Evolutionary conservation across 1,140 invertebrate species (phyloP).

Genomic region (Meloidogyne hapla): DNA sequence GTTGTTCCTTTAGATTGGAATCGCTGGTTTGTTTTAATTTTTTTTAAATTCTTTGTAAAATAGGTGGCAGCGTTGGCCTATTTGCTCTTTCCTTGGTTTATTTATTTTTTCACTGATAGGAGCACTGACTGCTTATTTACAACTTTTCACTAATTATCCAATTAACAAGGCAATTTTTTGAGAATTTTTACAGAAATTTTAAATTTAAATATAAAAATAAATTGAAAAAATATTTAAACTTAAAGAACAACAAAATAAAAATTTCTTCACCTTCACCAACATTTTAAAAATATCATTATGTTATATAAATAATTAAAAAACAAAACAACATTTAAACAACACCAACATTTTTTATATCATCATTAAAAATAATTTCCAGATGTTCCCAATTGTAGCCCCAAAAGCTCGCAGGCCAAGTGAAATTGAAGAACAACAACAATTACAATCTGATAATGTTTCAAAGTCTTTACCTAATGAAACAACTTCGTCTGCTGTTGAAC

Average conservation of each 20-base stretch:
- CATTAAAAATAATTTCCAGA: neutral
- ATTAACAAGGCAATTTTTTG: neutral
- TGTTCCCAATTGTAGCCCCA: neutral
- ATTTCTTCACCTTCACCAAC: too few species aligned
- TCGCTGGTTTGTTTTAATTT: slow-evolving; percentile 66
- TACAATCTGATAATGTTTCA: neutral
- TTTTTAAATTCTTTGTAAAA: neutral
- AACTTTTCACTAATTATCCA: slow-evolving; percentile 23
- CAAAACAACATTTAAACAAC: neutral
- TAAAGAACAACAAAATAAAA: too few species aligned
- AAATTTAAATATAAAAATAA: neutral
- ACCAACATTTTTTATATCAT: neutral
- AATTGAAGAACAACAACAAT: slow-evolving; percentile 9
- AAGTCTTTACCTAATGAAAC: neutral
- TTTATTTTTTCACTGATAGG: slow-evolving; percentile 37
- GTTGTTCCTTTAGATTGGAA: slow-evolving; percentile 90
- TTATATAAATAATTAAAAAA: neutral
- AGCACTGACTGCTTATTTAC: slow-evolving; percentile 20
- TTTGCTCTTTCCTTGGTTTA: slow-evolving; percentile 48
- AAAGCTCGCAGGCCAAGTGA: neutral
- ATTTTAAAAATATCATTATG: too few species aligned
- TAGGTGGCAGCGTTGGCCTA: slow-evolving; percentile 36
- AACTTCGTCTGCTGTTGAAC: slow-evolving; percentile 16
- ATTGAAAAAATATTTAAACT: neutral
- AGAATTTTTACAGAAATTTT: neutral